phyloP scores from a whole-genome alignment of 2,888 invertebrate species.

The Acleris laterana region DNA sequence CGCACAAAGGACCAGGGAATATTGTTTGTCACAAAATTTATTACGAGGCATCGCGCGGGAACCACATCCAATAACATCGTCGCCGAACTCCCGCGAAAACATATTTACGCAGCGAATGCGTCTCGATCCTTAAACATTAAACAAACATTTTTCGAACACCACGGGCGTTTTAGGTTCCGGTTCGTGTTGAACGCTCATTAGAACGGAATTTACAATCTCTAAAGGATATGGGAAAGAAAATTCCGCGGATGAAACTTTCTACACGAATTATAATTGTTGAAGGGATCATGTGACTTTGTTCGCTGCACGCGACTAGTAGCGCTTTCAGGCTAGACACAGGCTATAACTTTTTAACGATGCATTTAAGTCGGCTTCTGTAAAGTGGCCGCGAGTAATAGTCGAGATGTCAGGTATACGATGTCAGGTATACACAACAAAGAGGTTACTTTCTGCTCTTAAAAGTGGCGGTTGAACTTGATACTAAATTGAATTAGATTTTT shows the following conservation, averaged over 20 bases:
- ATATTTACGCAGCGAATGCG: conserved; percentile 62
- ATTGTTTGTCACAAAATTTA: conserved; percentile 83
- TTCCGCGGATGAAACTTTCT: not conserved
- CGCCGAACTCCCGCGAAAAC: conserved; percentile 50
- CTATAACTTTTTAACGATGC: conserved; percentile 23
- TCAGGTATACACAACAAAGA: conserved; percentile 9
- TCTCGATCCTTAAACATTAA: conserved; percentile 43
- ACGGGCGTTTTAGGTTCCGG: conserved; percentile 33
- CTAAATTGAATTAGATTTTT: not conserved
- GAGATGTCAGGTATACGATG: conserved; percentile 15
- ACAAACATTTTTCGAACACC: conserved; percentile 39
- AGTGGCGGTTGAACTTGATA: not conserved
- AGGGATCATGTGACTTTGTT: conserved; percentile 10
- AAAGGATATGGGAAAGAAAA: not conserved
- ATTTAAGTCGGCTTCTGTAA: conserved; percentile 21
- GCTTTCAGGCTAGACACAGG: conserved; percentile 19
- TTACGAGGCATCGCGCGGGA: conserved; percentile 58
- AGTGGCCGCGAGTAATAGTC: conserved; percentile 24
- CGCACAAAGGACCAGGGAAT: conserved; percentile 78
- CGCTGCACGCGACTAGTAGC: not conserved
- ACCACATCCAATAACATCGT: conserved; percentile 46
- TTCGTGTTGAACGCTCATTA: conserved; percentile 14
- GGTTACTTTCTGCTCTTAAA: not conserved
- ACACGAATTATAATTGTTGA: not conserved
- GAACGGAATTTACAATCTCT: not conserved